Evolutionary conservation across 1,140 invertebrate species (phyloP).

Genomic region (Conus ventricosus): DNA sequence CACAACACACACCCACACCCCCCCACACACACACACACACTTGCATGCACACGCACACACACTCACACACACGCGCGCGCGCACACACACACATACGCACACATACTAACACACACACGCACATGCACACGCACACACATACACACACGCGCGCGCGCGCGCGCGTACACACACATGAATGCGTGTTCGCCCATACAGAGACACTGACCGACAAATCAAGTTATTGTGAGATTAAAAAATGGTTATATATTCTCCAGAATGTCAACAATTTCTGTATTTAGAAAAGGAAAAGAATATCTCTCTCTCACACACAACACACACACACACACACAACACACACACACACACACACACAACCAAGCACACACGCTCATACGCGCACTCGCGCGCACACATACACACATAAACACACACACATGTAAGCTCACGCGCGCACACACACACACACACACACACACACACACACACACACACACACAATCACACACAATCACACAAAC

Average conservation of each 20-base stretch:
- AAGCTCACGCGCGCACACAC: neutral
- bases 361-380: neutral
- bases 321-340: neutral
- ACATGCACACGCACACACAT: conserved; percentile 2
- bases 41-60: neutral
- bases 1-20: neutral
- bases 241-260: too few relatives aligned
- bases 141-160: neutral
- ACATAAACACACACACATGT: neutral
- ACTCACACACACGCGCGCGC: neutral
- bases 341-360: neutral
- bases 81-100: neutral
- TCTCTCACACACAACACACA: neutral
- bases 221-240: too few relatives aligned
- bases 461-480: conserved; percentile 5
- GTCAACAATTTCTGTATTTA: too few relatives aligned
- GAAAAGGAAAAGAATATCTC: too few relatives aligned
- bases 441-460: conserved; percentile 7
- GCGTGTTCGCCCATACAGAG: too few relatives aligned
- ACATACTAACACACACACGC: neutral
- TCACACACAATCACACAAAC: too few relatives aligned
- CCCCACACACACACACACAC: neutral
- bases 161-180: neutral
- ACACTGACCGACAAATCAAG: too few relatives aligned
- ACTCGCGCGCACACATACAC: neutral